Evolutionary conservation across 2,888 invertebrate species (phyloP), one percentile per base, ranked within the genome.

Genomic region (Oligia latruncula): DNA sequence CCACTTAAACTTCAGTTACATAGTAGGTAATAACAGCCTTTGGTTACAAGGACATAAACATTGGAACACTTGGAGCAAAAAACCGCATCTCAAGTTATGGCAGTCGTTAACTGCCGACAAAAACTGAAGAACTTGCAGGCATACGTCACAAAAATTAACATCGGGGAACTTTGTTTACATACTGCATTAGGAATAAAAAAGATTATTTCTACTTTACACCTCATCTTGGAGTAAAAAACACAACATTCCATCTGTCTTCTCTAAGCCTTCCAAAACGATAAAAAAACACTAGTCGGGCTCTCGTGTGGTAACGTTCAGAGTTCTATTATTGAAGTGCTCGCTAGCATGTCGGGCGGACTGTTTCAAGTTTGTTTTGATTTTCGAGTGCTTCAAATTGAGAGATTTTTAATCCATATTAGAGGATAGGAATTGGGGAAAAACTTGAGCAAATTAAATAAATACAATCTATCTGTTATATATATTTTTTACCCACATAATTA

Each of bases 251-350:
- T 95, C 95, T 95, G 95, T 95, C 95, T 96, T 94, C 94, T 94
- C 93, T 94, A 95, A 95, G 95, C 95, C 96, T 93, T 95, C 95
- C 94, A 95, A 96, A 96, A 96, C 95, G 96, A 96, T 96, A 96
- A 96, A 96, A 96, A 96, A 96, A 96, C 96, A 96, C 96, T 95
- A 95, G 94, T 90, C 93, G 91, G 91, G 91, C 92, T 94, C 95
- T 95, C 91, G 92, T 94, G 90, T 93, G 92, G 94, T 91, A 92
- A 92, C 92, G 92, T 90, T 92, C 79, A 80, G 90, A 86, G 79
- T 79, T 71, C 83, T 94, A 95, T 94, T 93, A 86, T 91, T 81
- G 84, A 89, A 90, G 76, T 91, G 84, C 77, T 92, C 94, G 94
- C 91, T 90, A 93, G 88, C 72, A 86, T 90, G 74, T 91, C 89